phyloP scores from a whole-genome alignment of 1,140 invertebrate species.

The Sminthurides bifidus region DNA sequence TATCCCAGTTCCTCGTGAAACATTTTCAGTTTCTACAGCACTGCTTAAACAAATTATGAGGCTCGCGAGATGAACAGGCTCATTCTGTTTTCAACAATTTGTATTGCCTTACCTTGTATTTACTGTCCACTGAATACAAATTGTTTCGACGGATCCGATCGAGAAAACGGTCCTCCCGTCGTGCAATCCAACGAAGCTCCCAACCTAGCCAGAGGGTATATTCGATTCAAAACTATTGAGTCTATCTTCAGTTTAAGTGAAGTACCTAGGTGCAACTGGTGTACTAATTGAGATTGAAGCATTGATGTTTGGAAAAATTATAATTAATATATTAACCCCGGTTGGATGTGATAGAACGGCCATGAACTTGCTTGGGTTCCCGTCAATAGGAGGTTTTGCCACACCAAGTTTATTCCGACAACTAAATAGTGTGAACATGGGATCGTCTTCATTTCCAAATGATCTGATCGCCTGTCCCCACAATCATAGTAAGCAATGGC shows the following conservation, averaged over 20 bases:
- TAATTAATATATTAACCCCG: conserved; percentile 33
- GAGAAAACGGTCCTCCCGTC: conserved; percentile 50
- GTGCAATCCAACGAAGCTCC: conserved; percentile 36
- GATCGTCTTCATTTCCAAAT: neutral
- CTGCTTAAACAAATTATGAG: conserved; percentile 33
- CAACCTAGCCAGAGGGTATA: no score
- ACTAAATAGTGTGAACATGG: conserved; percentile 13
- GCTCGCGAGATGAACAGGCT: neutral
- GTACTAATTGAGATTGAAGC: no score
- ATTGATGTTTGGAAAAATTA: conserved; percentile 32
- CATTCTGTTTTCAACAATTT: conserved; percentile 33
- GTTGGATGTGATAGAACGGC: conserved; percentile 52
- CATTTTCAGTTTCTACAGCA: conserved; percentile 41
- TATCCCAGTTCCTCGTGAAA: conserved; percentile 42
- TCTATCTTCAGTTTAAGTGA: no score
- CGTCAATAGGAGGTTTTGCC: conserved; percentile 39
- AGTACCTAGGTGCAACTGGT: no score
- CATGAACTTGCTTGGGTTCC: conserved; percentile 57
- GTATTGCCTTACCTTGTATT: conserved; percentile 41
- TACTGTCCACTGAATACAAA: conserved; percentile 48
- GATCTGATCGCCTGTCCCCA: no score
- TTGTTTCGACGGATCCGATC: conserved; percentile 42
- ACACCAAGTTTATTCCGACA: conserved; percentile 23
- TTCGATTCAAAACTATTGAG: no score
- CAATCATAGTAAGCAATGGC: no score